Base-by-base conservation (phyloP, 2,113 vertebrate species). In the Prunella fulvescens region DNA sequence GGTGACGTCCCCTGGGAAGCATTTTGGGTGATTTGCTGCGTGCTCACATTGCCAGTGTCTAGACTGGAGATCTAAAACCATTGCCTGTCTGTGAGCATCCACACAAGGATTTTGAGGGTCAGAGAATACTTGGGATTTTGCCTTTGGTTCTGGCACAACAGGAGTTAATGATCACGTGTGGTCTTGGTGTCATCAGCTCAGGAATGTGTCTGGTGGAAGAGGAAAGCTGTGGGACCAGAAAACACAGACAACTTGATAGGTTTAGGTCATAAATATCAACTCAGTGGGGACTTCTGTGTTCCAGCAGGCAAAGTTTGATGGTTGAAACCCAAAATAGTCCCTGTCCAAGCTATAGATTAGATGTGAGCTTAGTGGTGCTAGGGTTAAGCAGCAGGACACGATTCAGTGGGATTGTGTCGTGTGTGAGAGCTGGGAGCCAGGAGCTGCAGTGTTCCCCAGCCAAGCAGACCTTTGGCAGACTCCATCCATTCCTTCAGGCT, bases 391-490 rank as follows among this genome's bases (percentile, higher is more conserved):
- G 83, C 50, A 73, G 86, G 72, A 61, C 23, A 33, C 3, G 15
- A 3, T 56, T 45, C 10, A 72, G 60, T 73, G 93, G 26, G n/a
- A 14, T 23, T 66, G 50, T 31, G 9, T 84, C 0, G 1, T 14
- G 11, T 40, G 64, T 17, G 64, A 53, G 33, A 69, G 71, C 74
- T 10, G 35, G 23, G 71, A 70, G 83, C 76, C 54, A 67, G 54
- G 25, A 57, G 10, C 22, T 51, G 61, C 65, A 57, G 45, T 1
- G 4, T 64, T 83, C 77, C 78, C 25, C 81, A 40, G 94, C 86
- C 94, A 89, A 71, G 76, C 54, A 48, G 48, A 44, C 42, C 81
- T 91, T 91, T 93, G 94, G 84, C 94, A 92, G 53, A 4, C 65
- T 40, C 10, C 48, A 19, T 42, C 95, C 72, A 10, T 78, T 86